Percentiles rank a stretch among this genome's conserved stretches.
These are phyloP conservation scores for Sminthurinus aureus DNA, from an alignment of 2,888 invertebrate species.

Conservation along the genomic window DNA sequence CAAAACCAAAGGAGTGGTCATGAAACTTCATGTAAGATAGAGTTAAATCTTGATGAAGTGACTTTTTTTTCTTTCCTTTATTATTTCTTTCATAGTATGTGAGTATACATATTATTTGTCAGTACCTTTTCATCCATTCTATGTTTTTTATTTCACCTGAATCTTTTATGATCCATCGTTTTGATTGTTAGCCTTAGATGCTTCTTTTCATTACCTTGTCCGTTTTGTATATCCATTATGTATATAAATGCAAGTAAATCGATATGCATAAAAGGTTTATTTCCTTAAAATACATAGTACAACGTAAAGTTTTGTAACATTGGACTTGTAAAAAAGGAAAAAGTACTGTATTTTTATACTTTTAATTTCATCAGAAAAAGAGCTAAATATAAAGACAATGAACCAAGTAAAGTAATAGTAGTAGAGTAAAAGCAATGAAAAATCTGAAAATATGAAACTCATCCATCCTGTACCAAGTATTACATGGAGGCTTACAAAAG, in stretches of 20 bases:
- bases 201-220: no score
- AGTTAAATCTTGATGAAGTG: conserved; percentile 23
- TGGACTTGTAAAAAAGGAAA: no score
- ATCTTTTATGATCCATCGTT: conserved; percentile 34
- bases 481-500: no score
- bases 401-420: no score
- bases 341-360: not conserved
- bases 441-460: no score
- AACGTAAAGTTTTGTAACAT: no score
- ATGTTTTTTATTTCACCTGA: conserved; percentile 26
- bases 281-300: no score
- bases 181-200: conserved; percentile 29
- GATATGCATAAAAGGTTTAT: no score
- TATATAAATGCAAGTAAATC: no score
- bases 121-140: conserved; percentile 29
- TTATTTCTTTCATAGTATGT: conserved; percentile 1
- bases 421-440: no score
- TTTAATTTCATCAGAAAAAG: conserved; percentile 18
- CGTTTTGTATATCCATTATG: no score
- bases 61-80: conserved; percentile 12
- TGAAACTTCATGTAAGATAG: conserved; percentile 4
- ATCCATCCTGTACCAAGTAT: not conserved
- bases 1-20: not conserved
- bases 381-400: not conserved
- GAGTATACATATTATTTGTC: no score